phyloP scores from a whole-genome alignment of 2,113 vertebrate genomes.

The pig (Sus scrofa) region DNA sequence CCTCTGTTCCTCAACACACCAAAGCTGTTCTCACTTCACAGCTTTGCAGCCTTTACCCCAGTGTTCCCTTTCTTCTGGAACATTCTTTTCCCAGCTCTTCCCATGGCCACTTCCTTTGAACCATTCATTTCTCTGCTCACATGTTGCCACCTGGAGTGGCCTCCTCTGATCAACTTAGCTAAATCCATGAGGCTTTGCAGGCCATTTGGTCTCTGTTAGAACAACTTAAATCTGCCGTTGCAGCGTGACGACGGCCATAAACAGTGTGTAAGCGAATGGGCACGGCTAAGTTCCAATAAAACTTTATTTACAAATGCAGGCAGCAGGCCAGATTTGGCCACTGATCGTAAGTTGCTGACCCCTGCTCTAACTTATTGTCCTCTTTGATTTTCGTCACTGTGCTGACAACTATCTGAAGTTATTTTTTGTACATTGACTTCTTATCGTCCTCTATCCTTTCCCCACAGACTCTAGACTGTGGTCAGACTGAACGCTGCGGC shows the following conservation, averaged over 20 bases:
- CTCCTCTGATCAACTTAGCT: background rate
- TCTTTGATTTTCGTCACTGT: slow-evolving; percentile 53
- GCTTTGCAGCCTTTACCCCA: background rate
- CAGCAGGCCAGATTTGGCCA: background rate
- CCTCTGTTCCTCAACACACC: background rate
- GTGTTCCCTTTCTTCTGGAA: background rate
- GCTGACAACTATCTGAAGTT: background rate
- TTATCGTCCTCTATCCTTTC: background rate
- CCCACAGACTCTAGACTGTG: background rate
- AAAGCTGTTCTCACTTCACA: background rate
- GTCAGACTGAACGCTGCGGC: background rate
- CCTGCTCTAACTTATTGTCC: background rate
- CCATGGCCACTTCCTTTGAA: background rate
- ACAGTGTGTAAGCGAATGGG: background rate
- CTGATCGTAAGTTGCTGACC: background rate
- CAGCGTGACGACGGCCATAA: background rate
- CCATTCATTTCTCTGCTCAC: background rate
- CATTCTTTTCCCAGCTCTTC: background rate
- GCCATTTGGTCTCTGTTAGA: background rate
- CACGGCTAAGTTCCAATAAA: background rate
- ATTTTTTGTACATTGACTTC: background rate
- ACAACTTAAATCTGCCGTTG: background rate
- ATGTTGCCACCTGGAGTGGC: background rate
- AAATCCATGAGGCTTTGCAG: background rate
- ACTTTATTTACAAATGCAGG: background rate